Evolutionary conservation across 2,888 invertebrate species (phyloP), one percentile per base, ranked within the genome.

Genomic region (Archips xylosteana): DNA sequence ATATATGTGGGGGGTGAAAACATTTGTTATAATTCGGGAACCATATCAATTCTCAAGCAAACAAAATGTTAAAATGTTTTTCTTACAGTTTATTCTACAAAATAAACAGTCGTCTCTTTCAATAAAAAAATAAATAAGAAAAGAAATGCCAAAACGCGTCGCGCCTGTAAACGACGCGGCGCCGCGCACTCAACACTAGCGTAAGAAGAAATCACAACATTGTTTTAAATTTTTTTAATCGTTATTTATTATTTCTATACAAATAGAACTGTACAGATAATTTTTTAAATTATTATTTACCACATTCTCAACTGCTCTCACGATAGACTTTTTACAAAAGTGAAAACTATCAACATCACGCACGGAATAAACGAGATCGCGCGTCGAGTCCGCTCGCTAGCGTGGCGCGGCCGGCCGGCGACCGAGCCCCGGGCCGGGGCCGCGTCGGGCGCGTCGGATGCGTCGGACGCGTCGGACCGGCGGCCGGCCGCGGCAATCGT

Each of bases 241-340:
- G 87, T 95, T 94, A 94, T 95, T 95, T 92, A 93, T 94, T 94
- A 94, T 93, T 95, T 94, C 95, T 95, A 95, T 95, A 95, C 95
- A 95, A 95, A 95, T 95, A 95, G 93, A 93, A 95, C 94, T 95
- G 95, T 95, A 95, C 95, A 95, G 94, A 94, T 94, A 92, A 88
- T 91, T 92, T 90, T 89, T 94, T 94, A 93, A 94, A 93, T 94
- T 94, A 90, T 88, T 87, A 92, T 92, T 93, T 91, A 92, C 93
- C 91, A 91, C 91, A 90, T 92, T 87, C 63, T 93, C 92, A 92
- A 90, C 89, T 85, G 89, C 89, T 92, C 88, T 89, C 92, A 92
- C 90, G 90, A 92, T 94, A 94, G 92, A 94, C 94, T 95, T 95
- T 95, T 94, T 95, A 95, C 95, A 95, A 95, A 95, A 95, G 94